Evolutionary conservation across 2,888 invertebrate species (phyloP).

Genomic region (Euzetes globulus): DNA sequence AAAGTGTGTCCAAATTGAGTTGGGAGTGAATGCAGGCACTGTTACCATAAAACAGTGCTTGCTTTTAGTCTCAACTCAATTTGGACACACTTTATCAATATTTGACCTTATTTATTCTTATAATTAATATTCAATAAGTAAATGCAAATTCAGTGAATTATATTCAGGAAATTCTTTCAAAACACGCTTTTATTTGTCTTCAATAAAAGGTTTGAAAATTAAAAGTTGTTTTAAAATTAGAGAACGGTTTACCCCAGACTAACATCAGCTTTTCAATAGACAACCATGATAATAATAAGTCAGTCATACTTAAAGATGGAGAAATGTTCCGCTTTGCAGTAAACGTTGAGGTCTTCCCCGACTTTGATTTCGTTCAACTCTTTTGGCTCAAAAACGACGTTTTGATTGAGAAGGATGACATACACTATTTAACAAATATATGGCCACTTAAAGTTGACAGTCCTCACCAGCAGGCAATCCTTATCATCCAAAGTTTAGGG

Average conservation of each 20-base stretch:
- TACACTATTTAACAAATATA: constrained; percentile 13
- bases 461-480: constrained; percentile 39
- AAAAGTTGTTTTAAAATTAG: too few relatives aligned
- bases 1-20: too few relatives aligned
- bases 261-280: constrained; percentile 41
- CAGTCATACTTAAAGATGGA: constrained; percentile 35
- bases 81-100: too few relatives aligned
- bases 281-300: constrained; percentile 39
- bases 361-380: constrained; percentile 36
- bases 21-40: too few relatives aligned
- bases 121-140: too few relatives aligned
- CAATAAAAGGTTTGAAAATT: too few relatives aligned
- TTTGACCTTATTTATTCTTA: too few relatives aligned
- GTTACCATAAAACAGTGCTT: too few relatives aligned
- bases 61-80: too few relatives aligned
- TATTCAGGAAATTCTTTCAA: too few relatives aligned
- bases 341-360: constrained; percentile 42
- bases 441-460: not conserved
- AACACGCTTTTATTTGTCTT: too few relatives aligned
- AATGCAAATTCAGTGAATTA: too few relatives aligned
- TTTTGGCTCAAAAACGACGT: constrained; percentile 39
- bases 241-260: constrained; percentile 33
- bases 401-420: not conserved
- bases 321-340: constrained; percentile 42
- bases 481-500: constrained; percentile 52